These are phyloP conservation scores for Poeciliopsis paucimaculata DNA, from an alignment of 2,797 vertebrate genomes.

Conservation along the genomic window DNA sequence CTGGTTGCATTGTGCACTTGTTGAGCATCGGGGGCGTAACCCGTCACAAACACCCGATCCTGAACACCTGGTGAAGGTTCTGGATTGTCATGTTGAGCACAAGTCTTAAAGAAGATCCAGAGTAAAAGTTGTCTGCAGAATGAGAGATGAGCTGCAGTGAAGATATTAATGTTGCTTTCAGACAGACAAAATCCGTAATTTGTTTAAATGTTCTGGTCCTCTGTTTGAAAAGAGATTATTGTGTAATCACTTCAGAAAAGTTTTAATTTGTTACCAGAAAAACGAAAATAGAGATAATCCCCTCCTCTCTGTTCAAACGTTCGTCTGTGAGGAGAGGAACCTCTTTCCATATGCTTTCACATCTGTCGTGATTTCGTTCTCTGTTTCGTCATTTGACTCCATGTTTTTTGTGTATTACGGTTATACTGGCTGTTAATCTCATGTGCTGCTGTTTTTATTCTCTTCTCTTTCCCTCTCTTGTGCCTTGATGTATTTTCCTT, in stretches of 20 bases:
- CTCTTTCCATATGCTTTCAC: neutral
- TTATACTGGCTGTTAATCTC: conserved; percentile 13
- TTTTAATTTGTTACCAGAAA: conserved; percentile 7
- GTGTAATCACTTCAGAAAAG: neutral
- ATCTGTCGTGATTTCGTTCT: conserved; percentile 2
- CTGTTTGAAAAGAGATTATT: conserved; percentile 3
- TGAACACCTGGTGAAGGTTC: neutral
- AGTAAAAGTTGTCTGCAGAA: neutral
- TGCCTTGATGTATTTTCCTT: conserved; percentile 35
- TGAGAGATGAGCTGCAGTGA: neutral
- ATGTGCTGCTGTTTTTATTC: neutral
- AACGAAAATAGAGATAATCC: neutral
- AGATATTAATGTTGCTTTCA: neutral
- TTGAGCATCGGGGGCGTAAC: neutral
- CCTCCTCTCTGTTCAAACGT: neutral
- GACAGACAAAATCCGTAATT: neutral
- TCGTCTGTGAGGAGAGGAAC: neutral
- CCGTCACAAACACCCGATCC: neutral
- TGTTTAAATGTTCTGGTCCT: neutral
- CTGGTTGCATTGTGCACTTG: neutral
- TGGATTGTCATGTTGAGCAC: neutral
- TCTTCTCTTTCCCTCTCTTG: neutral
- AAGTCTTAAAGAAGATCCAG: neutral
- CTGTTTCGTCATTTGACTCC: neutral
- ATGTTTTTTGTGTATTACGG: neutral